Conservation (phyloP, 2,888 invertebrate genomes). For the Drosophila lacicola region DNA sequence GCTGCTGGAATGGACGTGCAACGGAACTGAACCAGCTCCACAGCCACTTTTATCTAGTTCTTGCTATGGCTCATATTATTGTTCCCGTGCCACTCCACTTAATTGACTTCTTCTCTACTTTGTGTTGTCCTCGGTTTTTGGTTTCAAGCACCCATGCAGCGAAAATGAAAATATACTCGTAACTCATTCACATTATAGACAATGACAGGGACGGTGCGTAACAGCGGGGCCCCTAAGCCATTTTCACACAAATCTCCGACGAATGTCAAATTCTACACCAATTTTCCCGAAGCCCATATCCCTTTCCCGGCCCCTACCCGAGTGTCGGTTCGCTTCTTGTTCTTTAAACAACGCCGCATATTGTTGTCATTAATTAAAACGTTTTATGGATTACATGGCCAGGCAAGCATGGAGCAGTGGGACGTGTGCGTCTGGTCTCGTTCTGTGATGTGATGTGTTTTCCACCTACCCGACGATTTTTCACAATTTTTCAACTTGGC, state of each 20-base stretch:
- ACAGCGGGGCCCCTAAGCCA: slow-evolving; percentile 44
- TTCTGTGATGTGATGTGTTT: slow-evolving; percentile 27
- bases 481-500: slow-evolving; percentile 78
- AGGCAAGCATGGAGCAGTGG: slow-evolving; percentile 40
- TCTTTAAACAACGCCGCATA: slow-evolving; percentile 72
- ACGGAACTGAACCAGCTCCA: slow-evolving; percentile 7
- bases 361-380: slow-evolving; percentile 81
- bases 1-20: slow-evolving; percentile 8
- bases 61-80: slow-evolving; percentile 1
- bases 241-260: slow-evolving; percentile 62
- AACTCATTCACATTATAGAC: slow-evolving; percentile 66
- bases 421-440: slow-evolving; percentile 6
- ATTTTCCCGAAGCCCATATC: slow-evolving; percentile 17
- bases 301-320: neutral
- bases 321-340: slow-evolving; percentile 29
- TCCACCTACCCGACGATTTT: slow-evolving; percentile 65
- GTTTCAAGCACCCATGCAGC: slow-evolving; percentile 62
- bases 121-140: slow-evolving; percentile 41
- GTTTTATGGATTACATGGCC: slow-evolving; percentile 78
- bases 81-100: slow-evolving; percentile 9
- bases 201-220: slow-evolving; percentile 43
- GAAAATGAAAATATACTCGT: slow-evolving; percentile 36
- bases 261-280: slow-evolving; percentile 57
- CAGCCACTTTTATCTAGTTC: slow-evolving; percentile 7
- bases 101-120: slow-evolving; percentile 29